Conservation (phyloP, 2,888 invertebrate species). For the Sesamia inferens region DNA sequence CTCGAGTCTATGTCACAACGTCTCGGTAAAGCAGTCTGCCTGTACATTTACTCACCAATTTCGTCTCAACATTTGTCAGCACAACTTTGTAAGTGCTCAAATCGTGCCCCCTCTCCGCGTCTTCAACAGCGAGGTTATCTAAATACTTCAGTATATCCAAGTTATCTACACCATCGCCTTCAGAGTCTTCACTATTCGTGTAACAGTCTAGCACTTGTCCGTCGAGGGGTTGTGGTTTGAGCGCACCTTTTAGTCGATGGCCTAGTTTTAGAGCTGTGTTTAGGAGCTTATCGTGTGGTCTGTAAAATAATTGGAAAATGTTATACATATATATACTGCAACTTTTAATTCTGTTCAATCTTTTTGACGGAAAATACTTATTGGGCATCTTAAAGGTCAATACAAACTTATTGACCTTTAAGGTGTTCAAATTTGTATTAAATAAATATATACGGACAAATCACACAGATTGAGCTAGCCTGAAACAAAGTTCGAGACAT, state of each 20-base stretch:
- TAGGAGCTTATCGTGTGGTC: slow-evolving; percentile 79
- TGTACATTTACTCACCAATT: slow-evolving; percentile 75
- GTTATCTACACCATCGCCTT: slow-evolving; percentile 78
- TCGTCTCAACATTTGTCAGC: slow-evolving; percentile 82
- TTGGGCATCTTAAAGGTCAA: no score
- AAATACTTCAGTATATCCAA: slow-evolving; percentile 82
- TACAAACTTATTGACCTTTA: no score
- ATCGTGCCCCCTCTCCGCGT: slow-evolving; percentile 79
- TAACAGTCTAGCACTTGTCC: slow-evolving; percentile 83
- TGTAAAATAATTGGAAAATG: slow-evolving; percentile 36
- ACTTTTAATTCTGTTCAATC: no score
- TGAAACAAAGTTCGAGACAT: no score
- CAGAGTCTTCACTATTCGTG: slow-evolving; percentile 69
- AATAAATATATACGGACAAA: no score
- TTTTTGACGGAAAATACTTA: no score
- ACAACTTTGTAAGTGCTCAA: slow-evolving; percentile 83
- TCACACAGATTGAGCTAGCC: no score
- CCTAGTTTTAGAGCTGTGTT: slow-evolving; percentile 86
- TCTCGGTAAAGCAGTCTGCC: no score
- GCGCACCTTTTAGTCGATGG: slow-evolving; percentile 91
- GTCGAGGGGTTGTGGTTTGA: slow-evolving; percentile 89
- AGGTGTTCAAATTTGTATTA: no score
- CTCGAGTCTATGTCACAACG: no score
- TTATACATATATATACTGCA: no score
- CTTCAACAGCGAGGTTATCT: slow-evolving; percentile 84